Base-by-base conservation (phyloP, 92 coral and sea anemone genomes). In the Anthopleura xanthogrammica region DNA sequence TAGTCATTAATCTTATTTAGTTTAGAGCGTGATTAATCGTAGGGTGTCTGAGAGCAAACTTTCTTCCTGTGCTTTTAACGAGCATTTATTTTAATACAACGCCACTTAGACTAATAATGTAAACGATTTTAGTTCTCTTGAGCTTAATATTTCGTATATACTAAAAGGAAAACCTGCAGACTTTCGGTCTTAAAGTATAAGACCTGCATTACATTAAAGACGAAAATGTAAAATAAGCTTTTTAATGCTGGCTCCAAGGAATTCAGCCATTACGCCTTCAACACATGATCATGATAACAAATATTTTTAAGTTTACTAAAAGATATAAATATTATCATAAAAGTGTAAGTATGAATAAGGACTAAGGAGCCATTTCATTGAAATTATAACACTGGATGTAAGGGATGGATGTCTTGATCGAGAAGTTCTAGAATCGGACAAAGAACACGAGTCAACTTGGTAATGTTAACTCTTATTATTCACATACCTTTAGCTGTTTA, bases 401-500 rank as follows among this genome's bases (percentile, higher is more conserved):
- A 62, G 36, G 36, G 36, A 62, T 62, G 11, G 36, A 6, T 7
- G 29, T 68, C 12, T 3, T 10, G 41, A 24, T 68, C 74, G 12
- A 4, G 36, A 29, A 36, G 74, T 68, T 68, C 74, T 68, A 36
- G 74, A 68, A 68, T 29, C 29, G 17, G 16, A 68, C 74, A 23
- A 12, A 68, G 74, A 68, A 68, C 13, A 46, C 9, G 50, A 29
- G 36, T 29, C 36, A 29, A 29, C 36, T 29, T 29, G 36, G 36
- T 29, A 29, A 29, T 29, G 36, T 29, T 29, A 29, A 60, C 24
- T 40, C 22, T 40, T 17, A 58, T 36, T 41, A 22, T 40, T 14
- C 41, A 23, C 81, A 62, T 87, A 97, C 99, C 97, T 97, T 97
- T 23, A 94, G 90, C 52, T 92, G 92, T 60, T 86, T 90, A 5